Evolutionary conservation across 2,113 vertebrate species (phyloP), one percentile per base, ranked within the genome.

Genomic region (Gobio gobio): DNA sequence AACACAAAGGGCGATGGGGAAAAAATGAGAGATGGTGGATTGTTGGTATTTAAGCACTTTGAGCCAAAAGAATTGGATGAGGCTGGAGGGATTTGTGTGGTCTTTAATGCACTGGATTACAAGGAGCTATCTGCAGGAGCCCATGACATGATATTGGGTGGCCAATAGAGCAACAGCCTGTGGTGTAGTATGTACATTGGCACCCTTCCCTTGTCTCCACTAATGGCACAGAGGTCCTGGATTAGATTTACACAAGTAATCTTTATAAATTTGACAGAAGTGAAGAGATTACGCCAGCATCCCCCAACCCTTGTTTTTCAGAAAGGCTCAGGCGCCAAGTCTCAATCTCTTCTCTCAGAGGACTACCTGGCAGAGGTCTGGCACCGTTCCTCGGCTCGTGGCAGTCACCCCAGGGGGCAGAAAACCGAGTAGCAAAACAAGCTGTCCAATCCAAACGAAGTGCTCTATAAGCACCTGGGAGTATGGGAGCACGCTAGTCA

Each of bases 101-200:
- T 77, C 51, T 72, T 82, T 77, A 33, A 45, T 13, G 61, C 61
- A 77, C 79, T 87, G 70, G 58, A 78, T 75, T 49, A 85, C 64
- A 61, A 13, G 14, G 40, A 78, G 24, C 40, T 58, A 79, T 43
- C 76, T 36, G 9, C 16, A 33, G 40, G 12, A 45, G 33, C 22
- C 20, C 33, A 18, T 56, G 9, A 26, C 49, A 82, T 66, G 56
- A 86, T 73, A 74, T 54, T 36, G 73, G 20, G 72, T 40, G 73
- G 51, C 63, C 36, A 36, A 80, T 36, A 82, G 70, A 77, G 49
- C 58, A 80, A 56, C 78, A 80, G 36, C 47, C 24, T 45, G 10
- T 84, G 49, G 61, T 84, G 61, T 72, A 75, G 66, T 70, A 78
- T 86, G 58, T 85, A 78, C 66, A 26, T 86, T 88, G 86, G 89